phyloP scores from a whole-genome alignment of 2,113 vertebrate species.

The Sapayoa aenigma region DNA sequence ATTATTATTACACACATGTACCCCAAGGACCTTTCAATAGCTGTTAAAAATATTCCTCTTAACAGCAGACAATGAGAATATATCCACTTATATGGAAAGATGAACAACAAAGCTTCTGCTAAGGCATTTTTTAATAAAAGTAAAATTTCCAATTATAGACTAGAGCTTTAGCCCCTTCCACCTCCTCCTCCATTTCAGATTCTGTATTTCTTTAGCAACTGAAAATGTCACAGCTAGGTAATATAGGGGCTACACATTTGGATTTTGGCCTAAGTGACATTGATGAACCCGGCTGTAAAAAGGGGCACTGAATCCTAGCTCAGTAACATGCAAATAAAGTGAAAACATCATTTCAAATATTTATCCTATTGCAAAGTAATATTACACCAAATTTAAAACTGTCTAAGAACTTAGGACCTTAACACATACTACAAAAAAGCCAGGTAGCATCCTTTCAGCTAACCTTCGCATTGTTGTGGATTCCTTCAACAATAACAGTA shows the following conservation, averaged over 20 bases:
- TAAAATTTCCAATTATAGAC: conserved; percentile 2
- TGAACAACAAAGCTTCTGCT: conserved; percentile 28
- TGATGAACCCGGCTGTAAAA: background rate
- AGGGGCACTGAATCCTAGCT: background rate
- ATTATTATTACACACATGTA: conserved; percentile 1
- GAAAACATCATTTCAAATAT: background rate
- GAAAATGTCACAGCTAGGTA: background rate
- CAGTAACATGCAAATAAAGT: fast-evolving
- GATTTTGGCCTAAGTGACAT: background rate
- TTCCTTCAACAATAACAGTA: background rate
- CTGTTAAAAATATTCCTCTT: conserved; percentile 48
- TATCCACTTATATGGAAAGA: conserved; percentile 26
- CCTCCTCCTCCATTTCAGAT: background rate
- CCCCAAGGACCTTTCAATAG: conserved; percentile 29
- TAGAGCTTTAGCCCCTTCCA: background rate
- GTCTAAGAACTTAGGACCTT: background rate
- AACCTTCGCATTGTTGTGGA: background rate
- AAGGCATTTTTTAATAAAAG: conserved; percentile 10
- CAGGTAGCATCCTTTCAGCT: background rate
- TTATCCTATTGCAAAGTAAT: background rate
- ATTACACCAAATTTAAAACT: background rate
- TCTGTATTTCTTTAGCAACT: background rate
- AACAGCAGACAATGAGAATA: conserved; percentile 43
- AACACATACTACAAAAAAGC: background rate
- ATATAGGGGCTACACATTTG: fast-evolving